Evolutionary conservation across 2,797 vertebrate species (phyloP), one percentile per base, ranked within the genome.

Genomic region (Gymnopithys bicolor): DNA sequence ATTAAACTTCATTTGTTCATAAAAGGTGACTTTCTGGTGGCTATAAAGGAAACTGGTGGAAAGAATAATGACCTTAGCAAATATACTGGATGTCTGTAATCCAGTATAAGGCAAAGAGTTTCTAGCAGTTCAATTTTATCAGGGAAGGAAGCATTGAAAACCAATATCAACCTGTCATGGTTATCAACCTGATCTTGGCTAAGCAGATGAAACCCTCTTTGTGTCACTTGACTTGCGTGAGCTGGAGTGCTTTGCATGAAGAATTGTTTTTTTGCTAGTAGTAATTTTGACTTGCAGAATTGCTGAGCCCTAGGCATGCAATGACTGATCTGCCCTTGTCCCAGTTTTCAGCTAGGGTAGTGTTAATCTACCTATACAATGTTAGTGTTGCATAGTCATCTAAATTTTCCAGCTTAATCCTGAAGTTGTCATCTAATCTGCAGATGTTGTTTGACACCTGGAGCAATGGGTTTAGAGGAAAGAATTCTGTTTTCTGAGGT

Each of bases 131-230:
- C 52, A 82, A 64, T 94, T 87, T 94, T 95, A 66, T 95, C 89
- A 86, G 46, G 52, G 32, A 88, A 94, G 62, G 33, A 77, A 39
- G 37, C 56, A 71, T 33, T 87, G 94, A 95, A 95, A 94, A 92
- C 84, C 89, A 92, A 7, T 94, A 96, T 75, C 68, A 93, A 70
- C 84, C 69, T 95, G 81, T 94, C 84, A 76, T 93, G 78, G 71
- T 85, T 96, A 96, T 94, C 93, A 95, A 77, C 66, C 37, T 76
- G 71, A 93, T 95, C 93, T 94, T 94, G 81, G 66, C 62, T 96
- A 94, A 96, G 81, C 46, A 82, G 87, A 52, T 80, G 86, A 94
- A 94, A 86, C 48, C 35, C 3, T 95, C 45, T 90, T 96, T 91
- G 63, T 95, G 64, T 79, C 79, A 45, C 39, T 89, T 89, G 71